Percentiles rank a stretch among this genome's conserved stretches.
phyloP scores from a whole-genome alignment of 1,140 invertebrate species.

The Andrena cerasifolii region DNA sequence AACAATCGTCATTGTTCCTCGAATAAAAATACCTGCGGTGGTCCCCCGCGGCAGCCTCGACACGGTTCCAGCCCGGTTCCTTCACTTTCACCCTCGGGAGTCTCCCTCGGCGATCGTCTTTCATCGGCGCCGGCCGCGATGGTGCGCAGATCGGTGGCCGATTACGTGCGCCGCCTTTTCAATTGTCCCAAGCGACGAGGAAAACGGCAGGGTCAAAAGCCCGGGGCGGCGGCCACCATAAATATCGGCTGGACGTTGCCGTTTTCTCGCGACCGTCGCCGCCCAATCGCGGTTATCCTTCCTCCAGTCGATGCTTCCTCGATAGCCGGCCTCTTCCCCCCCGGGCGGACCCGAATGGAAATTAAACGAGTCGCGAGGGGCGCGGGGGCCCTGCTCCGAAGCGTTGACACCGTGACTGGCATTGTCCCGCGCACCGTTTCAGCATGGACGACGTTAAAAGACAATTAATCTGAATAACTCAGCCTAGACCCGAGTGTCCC shows the following conservation, averaged over 20 bases:
- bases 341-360: constrained; percentile 46
- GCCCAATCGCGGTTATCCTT: constrained; percentile 3
- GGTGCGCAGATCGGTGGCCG: too few species aligned
- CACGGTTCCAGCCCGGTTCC: neutral
- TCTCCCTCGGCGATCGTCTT: neutral
- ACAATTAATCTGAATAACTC: constrained; percentile 74
- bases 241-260: constrained; percentile 1
- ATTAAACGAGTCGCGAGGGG: constrained; percentile 47
- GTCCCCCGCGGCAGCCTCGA: neutral
- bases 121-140: neutral
- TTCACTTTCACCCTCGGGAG: constrained; percentile 1
- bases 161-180: neutral
- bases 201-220: neutral
- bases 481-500: constrained; percentile 62
- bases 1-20: neutral
- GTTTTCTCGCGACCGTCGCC: neutral
- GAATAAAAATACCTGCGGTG: neutral
- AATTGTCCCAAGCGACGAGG: neutral
- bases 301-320: constrained; percentile 19
- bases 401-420: constrained; percentile 44
- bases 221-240: neutral
- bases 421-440: constrained; percentile 40
- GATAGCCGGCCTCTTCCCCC: neutral
- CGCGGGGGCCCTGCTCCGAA: constrained; percentile 2
- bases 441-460: constrained; percentile 65